Evolutionary conservation across 2,113 vertebrate genomes (phyloP).

Genomic region (Otus sunia): DNA sequence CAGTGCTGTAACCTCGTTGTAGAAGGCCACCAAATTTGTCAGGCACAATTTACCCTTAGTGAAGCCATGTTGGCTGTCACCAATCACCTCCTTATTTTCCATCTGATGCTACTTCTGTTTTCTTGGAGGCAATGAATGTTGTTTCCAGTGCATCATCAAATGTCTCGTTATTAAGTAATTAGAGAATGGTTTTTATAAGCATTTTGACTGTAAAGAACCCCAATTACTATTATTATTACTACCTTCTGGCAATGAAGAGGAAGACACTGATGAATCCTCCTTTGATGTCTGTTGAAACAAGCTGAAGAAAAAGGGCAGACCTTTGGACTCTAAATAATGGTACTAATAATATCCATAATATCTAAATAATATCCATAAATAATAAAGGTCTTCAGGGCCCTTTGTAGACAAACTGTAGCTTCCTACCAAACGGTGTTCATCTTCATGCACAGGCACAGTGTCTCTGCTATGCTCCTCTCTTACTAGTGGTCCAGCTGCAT

Average conservation of each 20-base stretch:
- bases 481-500: neutral
- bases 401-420: neutral
- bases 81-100: no score
- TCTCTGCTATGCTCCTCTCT: neutral
- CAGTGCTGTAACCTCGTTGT: no score
- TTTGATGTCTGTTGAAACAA: conserved; percentile 46
- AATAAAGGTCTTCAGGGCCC: neutral
- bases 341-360: no score
- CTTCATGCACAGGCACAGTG: neutral
- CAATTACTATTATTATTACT: neutral
- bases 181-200: conserved; percentile 19
- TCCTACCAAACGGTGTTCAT: neutral
- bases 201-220: neutral
- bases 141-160: conserved; percentile 7
- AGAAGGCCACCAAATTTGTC: no score
- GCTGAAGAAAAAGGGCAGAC: neutral
- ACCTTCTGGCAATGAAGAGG: conserved; percentile 15
- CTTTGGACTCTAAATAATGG: neutral
- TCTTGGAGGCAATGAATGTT: neutral
- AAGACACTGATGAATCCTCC: neutral
- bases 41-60: no score
- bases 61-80: no score
- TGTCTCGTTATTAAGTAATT: conserved; percentile 44
- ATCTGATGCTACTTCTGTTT: neutral
- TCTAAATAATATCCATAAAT: conserved; percentile 6